A percentile compares a stretch with the other conserved stretches of the same genome.
These are phyloP conservation scores for Lycocerus yunnanus DNA, from an alignment of 2,888 invertebrate species.

Conservation along the genomic window DNA sequence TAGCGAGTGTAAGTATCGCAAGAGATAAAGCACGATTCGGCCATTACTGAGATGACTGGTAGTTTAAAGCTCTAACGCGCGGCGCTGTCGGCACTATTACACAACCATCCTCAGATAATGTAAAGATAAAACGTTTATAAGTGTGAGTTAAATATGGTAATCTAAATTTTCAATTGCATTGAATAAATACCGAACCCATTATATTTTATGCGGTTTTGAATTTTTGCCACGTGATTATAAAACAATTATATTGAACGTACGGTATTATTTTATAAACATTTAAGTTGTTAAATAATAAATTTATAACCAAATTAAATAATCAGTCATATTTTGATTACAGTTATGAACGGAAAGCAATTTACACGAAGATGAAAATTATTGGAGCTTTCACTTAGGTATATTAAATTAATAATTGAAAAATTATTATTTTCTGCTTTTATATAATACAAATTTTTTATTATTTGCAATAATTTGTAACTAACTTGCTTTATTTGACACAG, in stretches of 20 bases:
- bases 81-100: conserved; percentile 41
- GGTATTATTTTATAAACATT: not conserved
- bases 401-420: not conserved
- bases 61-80: conserved; percentile 41
- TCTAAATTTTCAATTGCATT: conserved; percentile 28
- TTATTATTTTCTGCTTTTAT: not conserved
- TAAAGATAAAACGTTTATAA: conserved; percentile 39
- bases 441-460: too few species aligned
- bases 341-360: not conserved
- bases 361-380: not conserved
- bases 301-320: not conserved
- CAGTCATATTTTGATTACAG: not conserved
- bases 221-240: not conserved
- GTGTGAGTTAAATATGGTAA: conserved; percentile 30
- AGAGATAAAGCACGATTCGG: conserved; percentile 52
- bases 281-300: not conserved
- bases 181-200: conserved; percentile 16
- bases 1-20: conserved; percentile 45
- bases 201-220: conserved; percentile 20
- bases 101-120: conserved; percentile 39
- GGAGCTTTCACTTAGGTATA: not conserved
- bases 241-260: not conserved
- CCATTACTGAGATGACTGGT: conserved; percentile 51
- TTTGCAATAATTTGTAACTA: not conserved
- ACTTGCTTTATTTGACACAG: not conserved